Base-by-base conservation (phyloP, 1,140 invertebrate species). In the Platorchestia sp. region DNA sequence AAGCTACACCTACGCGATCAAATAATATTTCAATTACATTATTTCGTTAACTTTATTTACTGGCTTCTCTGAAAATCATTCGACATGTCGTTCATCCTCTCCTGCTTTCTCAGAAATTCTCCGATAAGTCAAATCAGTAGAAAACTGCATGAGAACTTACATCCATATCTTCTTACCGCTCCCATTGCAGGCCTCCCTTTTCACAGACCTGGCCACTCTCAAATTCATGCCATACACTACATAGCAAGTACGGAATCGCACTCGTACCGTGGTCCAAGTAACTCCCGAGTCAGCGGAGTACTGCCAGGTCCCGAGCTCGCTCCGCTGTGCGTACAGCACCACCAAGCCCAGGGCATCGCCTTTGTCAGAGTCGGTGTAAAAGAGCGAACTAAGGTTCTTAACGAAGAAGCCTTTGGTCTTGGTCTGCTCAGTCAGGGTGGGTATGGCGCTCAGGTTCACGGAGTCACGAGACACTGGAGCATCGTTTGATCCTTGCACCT, bases 281-380 rank as follows among this genome's bases (percentile, higher is more conserved):
- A 19, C n/a, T 6, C 47, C 95, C 10, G 41, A 42, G n/a, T 53
- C 95, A 5, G 43, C 53, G 10, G 47, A 59, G 95, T 95, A 95
- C 95, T 95, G 53, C 95, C 95, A 95, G 43, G 6, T 14, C 0
- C 95, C 95, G 6, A 95, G 86, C 41, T 53, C 47, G 95, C 95
- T 75, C 40, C 41, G 43, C 53, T 95, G 45, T 7, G 95, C 95
- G 95, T 95, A 75, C 36, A 87, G 45, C 53, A 95, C 43, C 14
- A 42, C 95, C 43, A 95, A 22, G 36, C 95, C 95, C 51, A 95
- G 53, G 43, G 41, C 95, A 19, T n/a, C 45, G 27, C 51, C 95
- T 5, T 42, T 44, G 86, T 95, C 95, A 36, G 42, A 42, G 95
- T 95, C 95, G 3, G 5, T 59, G 95, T 95, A 95, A 51, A 95